Evolutionary conservation across 2,797 vertebrate species (phyloP), one percentile per base, ranked within the genome.

Genomic region (Myotis myotis): DNA sequence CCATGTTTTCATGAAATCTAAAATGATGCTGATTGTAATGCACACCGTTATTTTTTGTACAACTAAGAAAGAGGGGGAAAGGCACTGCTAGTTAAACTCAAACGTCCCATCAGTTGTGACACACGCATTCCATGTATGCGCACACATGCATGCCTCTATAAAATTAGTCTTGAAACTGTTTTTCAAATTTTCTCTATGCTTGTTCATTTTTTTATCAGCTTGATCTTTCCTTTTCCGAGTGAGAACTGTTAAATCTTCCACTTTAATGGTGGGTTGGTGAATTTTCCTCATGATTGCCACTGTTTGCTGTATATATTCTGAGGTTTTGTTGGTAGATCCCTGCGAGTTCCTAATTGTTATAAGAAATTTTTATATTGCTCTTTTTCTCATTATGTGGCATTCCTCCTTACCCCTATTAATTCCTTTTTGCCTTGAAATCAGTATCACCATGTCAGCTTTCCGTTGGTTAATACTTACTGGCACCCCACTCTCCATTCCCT

Each of bases 31-130:
- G 41, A 81, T 62, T 90, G 47, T 85, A 88, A 88, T 49, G 17
- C 11, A 80, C 13, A 33, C 38, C 11, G 53, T 83, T 88, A 86
- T 95, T 89, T 96, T 96, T 79, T 60, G 49, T 80, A n/a, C 47
- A 19, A 62, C 33, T 82, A 64, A 79, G 41, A 88, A 86, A 38
- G 25, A 30, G 6, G 11, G 22, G 68, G 22, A 92, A 72, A 55
- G 60, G 5, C 10, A 41, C 33, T 36, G 0, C 49, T 80, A 23
- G n/a, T 85, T 93, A 84, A 92, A 94, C 20, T 82, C 51, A 86
- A 86, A 57, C 20, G 53, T 82, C 51, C 71, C 38, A 36, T 66
- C 75, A 60, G 38, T 86, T 82, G 15, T 85, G 66, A 76, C 19
- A 86, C 94, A 28, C 60, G 66, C 20, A 19, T 70, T 68, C 19